A percentile compares a stretch with the other conserved stretches of the same genome.
phyloP scores from a whole-genome alignment of 2,113 vertebrate genomes.

The Pampusana beccarii region DNA sequence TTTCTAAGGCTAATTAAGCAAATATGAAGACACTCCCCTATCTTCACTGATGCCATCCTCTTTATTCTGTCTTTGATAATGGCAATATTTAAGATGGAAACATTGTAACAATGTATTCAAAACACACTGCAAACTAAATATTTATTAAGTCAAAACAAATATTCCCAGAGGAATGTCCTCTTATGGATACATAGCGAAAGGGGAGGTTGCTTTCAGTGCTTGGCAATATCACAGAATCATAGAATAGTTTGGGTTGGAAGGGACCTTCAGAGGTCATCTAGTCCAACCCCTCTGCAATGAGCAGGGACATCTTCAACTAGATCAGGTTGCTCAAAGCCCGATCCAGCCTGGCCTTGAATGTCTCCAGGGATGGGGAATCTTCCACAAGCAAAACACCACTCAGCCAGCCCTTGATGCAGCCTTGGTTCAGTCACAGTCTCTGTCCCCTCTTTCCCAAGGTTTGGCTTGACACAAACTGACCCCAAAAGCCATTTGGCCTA shows the following conservation, averaged over 20 bases:
- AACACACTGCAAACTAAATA: neutral
- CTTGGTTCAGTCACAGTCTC: neutral
- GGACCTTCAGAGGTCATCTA: no score
- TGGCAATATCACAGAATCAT: neutral
- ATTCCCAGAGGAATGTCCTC: neutral
- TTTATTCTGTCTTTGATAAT: neutral
- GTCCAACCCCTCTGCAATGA: no score
- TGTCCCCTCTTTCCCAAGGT: neutral
- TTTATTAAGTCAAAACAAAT: conserved; percentile 26
- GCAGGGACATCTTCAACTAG: no score
- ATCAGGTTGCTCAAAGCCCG: no score
- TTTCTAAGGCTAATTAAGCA: conserved; percentile 3
- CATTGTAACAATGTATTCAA: neutral
- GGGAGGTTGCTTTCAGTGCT: neutral
- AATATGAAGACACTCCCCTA: neutral
- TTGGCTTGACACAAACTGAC: neutral
- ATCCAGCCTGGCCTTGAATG: no score
- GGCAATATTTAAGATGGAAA: neutral
- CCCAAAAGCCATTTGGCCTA: neutral
- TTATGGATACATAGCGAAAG: neutral
- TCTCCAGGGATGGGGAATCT: neutral
- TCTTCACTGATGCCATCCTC: neutral
- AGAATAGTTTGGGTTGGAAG: no score
- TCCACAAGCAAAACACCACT: neutral
- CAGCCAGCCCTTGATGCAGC: neutral